A percentile compares a stretch with the other conserved stretches of the same genome.
These are phyloP conservation scores for Eulimnadia texana DNA, from an alignment of 1,140 invertebrate species.

Conservation along the genomic window DNA sequence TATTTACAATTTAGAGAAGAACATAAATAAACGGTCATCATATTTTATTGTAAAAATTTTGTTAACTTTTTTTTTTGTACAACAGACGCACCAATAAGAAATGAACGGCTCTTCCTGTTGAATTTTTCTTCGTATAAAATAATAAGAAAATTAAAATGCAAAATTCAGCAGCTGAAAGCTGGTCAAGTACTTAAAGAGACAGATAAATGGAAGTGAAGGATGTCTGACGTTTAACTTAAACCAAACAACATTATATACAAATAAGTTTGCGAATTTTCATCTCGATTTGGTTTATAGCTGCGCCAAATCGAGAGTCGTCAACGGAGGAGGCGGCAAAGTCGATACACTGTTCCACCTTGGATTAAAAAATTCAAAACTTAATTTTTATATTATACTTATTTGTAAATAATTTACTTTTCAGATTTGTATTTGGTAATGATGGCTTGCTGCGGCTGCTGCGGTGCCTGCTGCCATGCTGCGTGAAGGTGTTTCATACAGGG, in stretches of 20 bases:
- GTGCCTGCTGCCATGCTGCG: slow-evolving; percentile 48
- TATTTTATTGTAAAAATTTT: not conserved
- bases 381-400: no score
- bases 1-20: no score
- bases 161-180: no score
- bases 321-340: not conserved
- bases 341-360: not conserved
- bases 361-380: not conserved
- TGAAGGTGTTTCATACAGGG: slow-evolving; percentile 50
- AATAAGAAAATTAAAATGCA: no score
- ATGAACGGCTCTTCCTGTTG: no score
- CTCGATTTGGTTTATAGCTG: not conserved
- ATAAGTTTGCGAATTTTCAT: not conserved
- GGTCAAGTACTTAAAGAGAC: no score
- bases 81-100: not conserved
- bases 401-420: slow-evolving; percentile 52
- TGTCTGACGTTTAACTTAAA: no score
- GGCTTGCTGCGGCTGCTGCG: slow-evolving; percentile 54
- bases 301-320: not conserved
- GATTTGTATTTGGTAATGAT: slow-evolving; percentile 70
- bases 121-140: no score
- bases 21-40: not conserved
- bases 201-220: no score
- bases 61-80: not conserved
- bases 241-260: not conserved